A percentile compares a stretch with the other conserved stretches of the same genome.
Evolutionary conservation across 2,113 vertebrate genomes (phyloP).

Genomic region (Cynocephalus volans): DNA sequence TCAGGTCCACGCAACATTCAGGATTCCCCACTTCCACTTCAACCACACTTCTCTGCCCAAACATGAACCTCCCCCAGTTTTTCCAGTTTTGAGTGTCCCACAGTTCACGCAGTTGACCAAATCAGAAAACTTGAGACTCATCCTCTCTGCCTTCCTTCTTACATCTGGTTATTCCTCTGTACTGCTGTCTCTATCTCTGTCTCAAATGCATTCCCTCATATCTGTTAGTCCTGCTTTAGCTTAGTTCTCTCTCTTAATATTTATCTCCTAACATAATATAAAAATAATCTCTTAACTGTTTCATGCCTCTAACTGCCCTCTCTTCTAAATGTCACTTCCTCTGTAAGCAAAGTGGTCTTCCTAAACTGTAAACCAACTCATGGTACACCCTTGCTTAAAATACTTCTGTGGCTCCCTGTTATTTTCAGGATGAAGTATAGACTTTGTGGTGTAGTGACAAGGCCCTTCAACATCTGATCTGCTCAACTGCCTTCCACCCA

Average conservation of each 20-base stretch:
- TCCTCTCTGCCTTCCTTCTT: not conserved
- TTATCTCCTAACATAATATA: not conserved
- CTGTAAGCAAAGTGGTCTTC: not conserved
- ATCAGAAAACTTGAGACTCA: not conserved
- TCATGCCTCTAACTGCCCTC: not conserved
- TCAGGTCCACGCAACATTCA: not conserved
- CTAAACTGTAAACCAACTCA: not conserved
- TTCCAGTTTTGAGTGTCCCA: not conserved
- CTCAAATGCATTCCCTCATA: not conserved
- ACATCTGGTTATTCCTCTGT: not conserved
- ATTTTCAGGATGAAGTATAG: conserved; percentile 55
- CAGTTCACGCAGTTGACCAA: not conserved
- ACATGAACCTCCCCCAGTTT: not conserved
- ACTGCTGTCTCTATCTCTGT: not conserved
- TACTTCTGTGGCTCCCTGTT: not conserved
- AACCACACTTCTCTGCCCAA: not conserved
- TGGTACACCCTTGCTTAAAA: conserved; percentile 1
- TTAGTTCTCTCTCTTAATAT: not conserved
- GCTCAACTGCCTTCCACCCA: not conserved
- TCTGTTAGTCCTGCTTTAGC: not conserved
- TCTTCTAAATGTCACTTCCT: not conserved
- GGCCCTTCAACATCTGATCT: conserved; percentile 36
- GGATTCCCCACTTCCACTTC: not conserved
- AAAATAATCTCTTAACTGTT: not conserved
- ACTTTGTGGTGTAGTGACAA: not conserved